Evolutionary conservation across 2,888 invertebrate species (phyloP), one percentile per base, ranked within the genome.

Genomic region (Melipona bicolor): DNA sequence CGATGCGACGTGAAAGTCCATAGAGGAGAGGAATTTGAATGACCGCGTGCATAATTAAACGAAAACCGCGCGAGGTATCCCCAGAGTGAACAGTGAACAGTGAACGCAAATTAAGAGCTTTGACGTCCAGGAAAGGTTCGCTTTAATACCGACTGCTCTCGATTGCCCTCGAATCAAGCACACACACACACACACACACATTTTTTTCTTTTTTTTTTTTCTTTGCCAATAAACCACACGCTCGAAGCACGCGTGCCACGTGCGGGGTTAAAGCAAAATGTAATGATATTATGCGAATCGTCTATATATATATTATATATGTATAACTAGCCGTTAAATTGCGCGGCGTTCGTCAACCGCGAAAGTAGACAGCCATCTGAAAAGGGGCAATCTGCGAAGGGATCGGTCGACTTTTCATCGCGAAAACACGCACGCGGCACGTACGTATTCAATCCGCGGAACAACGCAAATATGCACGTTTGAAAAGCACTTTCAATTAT

Each of bases 31-130:
- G 27, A 74, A 65, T 52, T 74, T 59, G 64, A 61, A 70, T 70
- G 13, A n/a, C 50, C 36, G 49, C 61, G 52, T 61, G 65, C 32
- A 36, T 71, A 81, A 82, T 75, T 81, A 71, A 75, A 80, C 74
- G 74, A 67, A 75, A 80, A 70, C 73, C 61, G n/a, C 15, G 65
- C 59, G 43, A 24, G 36, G 27, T 49, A 2, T 9, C n/a, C 5
- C 27, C 17, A 64, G 59, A 59, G 24, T 32, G 54, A 67, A 74
- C 21, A 52, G 24, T n/a, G 36, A 24, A 52, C 52, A 61, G 49
- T 32, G 50, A 21, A 32, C 32, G 24, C 21, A 64, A 76, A 76
- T 72, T 62, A 68, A 61, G 54, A 56, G 43, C 61, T 81, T 71
- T 52, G 43, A 67, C 27, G 70, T 68, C 36, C n/a, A 27, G 61